Percentiles rank a stretch among this genome's conserved stretches.
Conservation (phyloP, 1,140 invertebrate genomes). For the Trichomalopsis sarcophagae region DNA sequence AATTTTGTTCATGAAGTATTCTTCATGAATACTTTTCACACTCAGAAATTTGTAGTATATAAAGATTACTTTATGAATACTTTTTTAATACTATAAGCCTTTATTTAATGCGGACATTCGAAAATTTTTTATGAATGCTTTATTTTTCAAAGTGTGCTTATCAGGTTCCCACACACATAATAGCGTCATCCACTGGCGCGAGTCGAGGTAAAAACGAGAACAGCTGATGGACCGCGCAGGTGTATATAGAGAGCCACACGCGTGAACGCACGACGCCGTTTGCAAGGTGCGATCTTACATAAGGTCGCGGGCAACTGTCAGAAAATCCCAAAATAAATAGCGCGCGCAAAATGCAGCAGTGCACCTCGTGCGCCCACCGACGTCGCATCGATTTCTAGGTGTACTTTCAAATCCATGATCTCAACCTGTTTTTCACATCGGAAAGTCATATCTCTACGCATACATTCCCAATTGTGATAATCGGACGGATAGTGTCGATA, state of each 20-base stretch:
- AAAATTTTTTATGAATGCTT: no score
- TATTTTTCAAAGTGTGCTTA: no score
- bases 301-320: constrained; percentile 18
- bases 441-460: background rate
- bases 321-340: constrained; percentile 52
- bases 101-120: no score
- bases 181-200: background rate
- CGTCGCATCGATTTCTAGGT: background rate
- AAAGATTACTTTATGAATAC: no score
- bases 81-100: no score
- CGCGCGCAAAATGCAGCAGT: constrained; percentile 20
- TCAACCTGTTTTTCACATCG: no score
- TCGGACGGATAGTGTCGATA: background rate
- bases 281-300: background rate
- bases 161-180: no score
- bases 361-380: constrained; percentile 6
- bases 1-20: no score
- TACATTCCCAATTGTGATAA: background rate
- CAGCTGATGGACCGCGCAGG: constrained; percentile 10
- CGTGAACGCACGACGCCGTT: background rate
- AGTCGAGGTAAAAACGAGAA: background rate
- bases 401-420: background rate
- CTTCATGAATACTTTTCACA: no score
- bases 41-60: no score
- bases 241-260: no score